A percentile compares a stretch with the other conserved stretches of the same genome.
Conservation (phyloP, 2,888 invertebrate species). For the Notodonta ziczac region DNA sequence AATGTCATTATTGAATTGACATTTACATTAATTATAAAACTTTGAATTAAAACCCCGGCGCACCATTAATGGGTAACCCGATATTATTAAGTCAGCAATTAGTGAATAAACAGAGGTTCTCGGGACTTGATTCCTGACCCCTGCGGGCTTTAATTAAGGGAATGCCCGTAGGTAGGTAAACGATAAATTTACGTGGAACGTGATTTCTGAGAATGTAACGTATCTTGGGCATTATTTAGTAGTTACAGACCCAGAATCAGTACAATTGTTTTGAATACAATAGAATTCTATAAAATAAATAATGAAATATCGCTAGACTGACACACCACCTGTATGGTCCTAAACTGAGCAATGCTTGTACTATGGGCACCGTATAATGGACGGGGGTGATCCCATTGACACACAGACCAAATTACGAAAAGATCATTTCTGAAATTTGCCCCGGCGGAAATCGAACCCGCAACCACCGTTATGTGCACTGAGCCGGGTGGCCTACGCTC, state of each 20-base stretch:
- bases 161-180: conserved; percentile 25
- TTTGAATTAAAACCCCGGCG: background rate
- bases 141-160: conserved; percentile 48
- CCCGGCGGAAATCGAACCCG: too few species aligned
- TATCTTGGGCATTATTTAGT: conserved; percentile 4
- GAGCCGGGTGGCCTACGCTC: too few species aligned
- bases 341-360: too few species aligned
- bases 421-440: too few species aligned
- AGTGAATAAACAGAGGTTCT: conserved; percentile 49
- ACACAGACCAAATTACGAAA: too few species aligned
- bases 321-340: too few species aligned
- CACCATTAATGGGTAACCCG: conserved; percentile 31
- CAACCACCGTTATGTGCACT: too few species aligned
- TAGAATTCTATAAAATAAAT: too few species aligned
- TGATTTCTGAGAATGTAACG: conserved; percentile 23
- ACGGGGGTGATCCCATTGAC: too few species aligned
- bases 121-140: conserved; percentile 47
- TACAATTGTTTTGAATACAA: too few species aligned
- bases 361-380: too few species aligned
- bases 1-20: background rate
- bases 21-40: background rate
- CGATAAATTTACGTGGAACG: conserved; percentile 32
- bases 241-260: background rate
- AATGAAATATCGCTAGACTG: too few species aligned
- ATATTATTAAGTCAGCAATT: conserved; percentile 53